Percentiles rank a stretch among this genome's conserved stretches.
Conservation (phyloP, 2,113 vertebrate genomes). For the Riparia riparia region DNA sequence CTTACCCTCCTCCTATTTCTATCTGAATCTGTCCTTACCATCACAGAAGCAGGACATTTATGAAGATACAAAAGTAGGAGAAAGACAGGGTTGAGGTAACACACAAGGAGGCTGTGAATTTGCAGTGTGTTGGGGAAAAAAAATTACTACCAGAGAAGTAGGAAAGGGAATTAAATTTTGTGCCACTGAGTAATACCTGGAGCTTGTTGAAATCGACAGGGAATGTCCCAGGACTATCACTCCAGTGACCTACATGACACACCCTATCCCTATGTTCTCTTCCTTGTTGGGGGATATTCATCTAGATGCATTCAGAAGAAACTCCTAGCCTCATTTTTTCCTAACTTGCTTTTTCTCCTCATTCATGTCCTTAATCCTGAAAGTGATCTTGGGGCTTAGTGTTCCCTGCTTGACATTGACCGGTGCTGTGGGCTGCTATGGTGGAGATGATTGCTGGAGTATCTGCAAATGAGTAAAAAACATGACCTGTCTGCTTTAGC, state of each 20-base stretch:
- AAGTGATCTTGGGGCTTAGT: neutral
- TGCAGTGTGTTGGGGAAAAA: neutral
- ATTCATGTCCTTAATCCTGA: neutral
- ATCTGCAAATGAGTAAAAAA: neutral
- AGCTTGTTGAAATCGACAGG: neutral
- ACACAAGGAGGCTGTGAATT: neutral
- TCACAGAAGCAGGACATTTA: neutral
- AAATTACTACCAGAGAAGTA: neutral
- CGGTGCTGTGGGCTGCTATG: neutral
- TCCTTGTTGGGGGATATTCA: neutral
- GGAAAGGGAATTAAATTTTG: neutral
- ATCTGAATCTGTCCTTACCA: neutral
- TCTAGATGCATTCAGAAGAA: neutral
- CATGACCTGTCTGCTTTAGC: neutral
- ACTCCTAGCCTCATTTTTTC: neutral
- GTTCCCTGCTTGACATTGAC: neutral
- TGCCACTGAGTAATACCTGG: neutral
- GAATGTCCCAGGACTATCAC: neutral
- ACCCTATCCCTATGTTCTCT: neutral
- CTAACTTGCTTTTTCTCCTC: neutral
- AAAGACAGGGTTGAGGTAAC: neutral
- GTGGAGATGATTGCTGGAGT: neutral
- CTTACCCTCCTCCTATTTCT: neutral
- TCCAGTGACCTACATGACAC: accelerated
- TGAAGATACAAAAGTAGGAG: neutral